phyloP scores from a whole-genome alignment of 2,113 vertebrate genomes.

The Datnioides undecimradiatus region DNA sequence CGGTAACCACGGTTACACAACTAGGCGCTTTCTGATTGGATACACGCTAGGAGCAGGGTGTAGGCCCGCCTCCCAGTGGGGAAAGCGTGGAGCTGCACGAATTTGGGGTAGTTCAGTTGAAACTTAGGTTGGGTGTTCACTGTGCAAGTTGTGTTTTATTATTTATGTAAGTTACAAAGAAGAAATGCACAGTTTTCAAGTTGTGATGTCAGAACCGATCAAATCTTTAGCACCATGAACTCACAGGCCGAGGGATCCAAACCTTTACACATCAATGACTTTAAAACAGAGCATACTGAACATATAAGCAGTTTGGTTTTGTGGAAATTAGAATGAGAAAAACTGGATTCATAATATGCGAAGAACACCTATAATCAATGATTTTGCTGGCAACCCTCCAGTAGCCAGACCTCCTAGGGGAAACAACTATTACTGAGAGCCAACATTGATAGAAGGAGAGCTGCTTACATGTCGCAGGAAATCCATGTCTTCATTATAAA shows the following conservation, averaged over 20 bases:
- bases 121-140: too few relatives aligned
- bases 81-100: neutral
- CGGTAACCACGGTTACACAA: conserved; percentile 55
- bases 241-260: neutral
- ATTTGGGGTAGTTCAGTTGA: too few relatives aligned
- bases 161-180: too few relatives aligned
- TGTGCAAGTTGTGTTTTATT: neutral
- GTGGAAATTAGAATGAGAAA: neutral
- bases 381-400: neutral
- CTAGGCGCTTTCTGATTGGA: conserved; percentile 61
- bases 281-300: neutral
- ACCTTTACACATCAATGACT: neutral
- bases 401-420: neutral
- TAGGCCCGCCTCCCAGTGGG: conserved; percentile 43
- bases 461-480: too few relatives aligned
- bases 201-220: neutral
- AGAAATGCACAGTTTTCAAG: neutral
- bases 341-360: neutral
- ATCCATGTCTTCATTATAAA: too few relatives aligned
- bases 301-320: neutral
- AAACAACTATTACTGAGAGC: neutral
- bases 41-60: neutral
- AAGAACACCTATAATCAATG: neutral
- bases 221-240: neutral
- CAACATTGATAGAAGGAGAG: neutral